Evolutionary conservation across 2,113 vertebrate species (phyloP), one percentile per base, ranked within the genome.

Genomic region (Lanius collurio): DNA sequence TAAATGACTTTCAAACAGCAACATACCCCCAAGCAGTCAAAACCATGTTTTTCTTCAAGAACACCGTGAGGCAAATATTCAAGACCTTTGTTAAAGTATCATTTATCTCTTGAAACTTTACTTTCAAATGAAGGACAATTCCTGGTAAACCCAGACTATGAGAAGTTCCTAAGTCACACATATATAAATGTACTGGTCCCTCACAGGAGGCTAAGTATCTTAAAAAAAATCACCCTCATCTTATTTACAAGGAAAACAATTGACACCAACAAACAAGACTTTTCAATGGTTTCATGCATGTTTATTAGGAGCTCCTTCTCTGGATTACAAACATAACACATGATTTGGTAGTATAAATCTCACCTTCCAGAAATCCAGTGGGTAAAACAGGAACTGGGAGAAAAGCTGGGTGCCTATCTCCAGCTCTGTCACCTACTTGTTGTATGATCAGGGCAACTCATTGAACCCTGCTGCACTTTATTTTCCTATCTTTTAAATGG

Each of bases 1-100:
- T 96, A 90, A 94, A 89, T 93, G 95, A 88, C 93, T 96, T 74
- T 96, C 70, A 81, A 90, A 97, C 93, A 87, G 80, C 71, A 95
- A 37, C 80, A 50, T 67, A 94, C 68, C 59, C 85, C 49, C 57
- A 84, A 46, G 94, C 33, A 96, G 71, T 95, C 84, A 91, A 84
- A 89, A 86, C 50, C 78, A 95, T 86, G 78, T 94, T 97, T 95
- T 94, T 86, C 86, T 89, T 95, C 74, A 94, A 76, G 19, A 93
- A 93, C 19, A 49, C 71, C 44, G 47, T 9, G 31, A 95, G 55
- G 57, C 65, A 96, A 80, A 83, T 15, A 16, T 53, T 96, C 90
- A 91, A 96, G 57, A 95, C 80, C 67, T 96, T 93, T 96, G 92
- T 90, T 95, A 49, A 77, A 96, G 37, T 33, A 94, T n/a, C 10